Evolutionary conservation across 2,113 vertebrate species (phyloP).

Genomic region (Pycnonotus jocosus): DNA sequence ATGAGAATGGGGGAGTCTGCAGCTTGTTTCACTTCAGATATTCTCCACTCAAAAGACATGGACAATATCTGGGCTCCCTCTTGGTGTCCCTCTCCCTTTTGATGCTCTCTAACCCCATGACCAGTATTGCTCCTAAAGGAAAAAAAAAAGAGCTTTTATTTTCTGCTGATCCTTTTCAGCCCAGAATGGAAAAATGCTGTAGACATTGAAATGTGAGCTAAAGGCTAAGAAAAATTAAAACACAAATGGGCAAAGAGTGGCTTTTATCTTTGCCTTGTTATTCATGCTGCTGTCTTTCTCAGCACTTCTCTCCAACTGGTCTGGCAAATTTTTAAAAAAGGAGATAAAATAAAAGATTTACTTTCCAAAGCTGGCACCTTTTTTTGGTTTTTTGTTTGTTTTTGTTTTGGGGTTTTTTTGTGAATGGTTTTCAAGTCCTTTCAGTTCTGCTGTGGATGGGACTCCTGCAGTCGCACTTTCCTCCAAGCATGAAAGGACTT

Average conservation of each 20-base stretch:
- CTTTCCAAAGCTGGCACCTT: neutral
- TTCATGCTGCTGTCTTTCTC: neutral
- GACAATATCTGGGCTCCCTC: neutral
- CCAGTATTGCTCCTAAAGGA: neutral
- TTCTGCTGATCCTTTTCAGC: neutral
- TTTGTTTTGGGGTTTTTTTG: neutral
- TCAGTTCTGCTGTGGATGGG: neutral
- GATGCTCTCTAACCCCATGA: neutral
- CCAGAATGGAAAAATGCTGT: neutral
- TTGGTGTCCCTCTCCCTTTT: neutral
- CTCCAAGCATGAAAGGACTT: constrained; percentile 7
- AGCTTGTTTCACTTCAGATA: neutral
- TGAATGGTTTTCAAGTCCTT: neutral
- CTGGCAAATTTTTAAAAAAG: constrained; percentile 33
- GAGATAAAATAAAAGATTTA: constrained; percentile 27
- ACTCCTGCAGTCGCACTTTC: constrained; percentile 22
- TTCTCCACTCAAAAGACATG: neutral
- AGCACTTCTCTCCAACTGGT: constrained; percentile 10
- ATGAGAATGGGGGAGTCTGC: neutral
- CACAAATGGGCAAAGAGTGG: neutral
- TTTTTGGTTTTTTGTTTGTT: neutral
- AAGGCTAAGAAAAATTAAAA: constrained; percentile 27
- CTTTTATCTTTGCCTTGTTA: constrained; percentile 38
- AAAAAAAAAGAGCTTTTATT: neutral
- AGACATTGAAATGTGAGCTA: neutral